phyloP scores from a whole-genome alignment of 1,140 invertebrate species.

The Thalassaphorura encarpata region DNA sequence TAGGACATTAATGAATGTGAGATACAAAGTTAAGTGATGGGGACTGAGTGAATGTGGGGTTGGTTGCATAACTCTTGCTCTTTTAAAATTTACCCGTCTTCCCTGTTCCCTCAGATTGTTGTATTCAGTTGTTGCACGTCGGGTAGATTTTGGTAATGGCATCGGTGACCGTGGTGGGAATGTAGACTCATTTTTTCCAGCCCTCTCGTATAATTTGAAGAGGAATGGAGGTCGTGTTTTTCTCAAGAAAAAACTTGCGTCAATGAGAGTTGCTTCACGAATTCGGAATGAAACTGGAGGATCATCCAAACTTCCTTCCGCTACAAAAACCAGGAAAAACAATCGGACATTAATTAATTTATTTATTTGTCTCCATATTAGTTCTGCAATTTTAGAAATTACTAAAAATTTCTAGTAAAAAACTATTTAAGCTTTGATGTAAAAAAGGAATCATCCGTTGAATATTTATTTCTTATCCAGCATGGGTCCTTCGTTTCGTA shows the following conservation, averaged over 20 bases:
- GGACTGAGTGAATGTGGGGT: neutral
- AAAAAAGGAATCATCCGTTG: too few species aligned
- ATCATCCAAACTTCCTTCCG: conserved; percentile 28
- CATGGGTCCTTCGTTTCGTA: too few species aligned
- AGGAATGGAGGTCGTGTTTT: conserved; percentile 17
- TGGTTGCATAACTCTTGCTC: too few species aligned
- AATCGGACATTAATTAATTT: too few species aligned
- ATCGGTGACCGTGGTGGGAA: conserved; percentile 23
- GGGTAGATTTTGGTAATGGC: neutral
- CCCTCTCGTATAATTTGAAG: conserved; percentile 15
- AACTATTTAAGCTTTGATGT: too few species aligned
- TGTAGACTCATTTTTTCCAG: conserved; percentile 16
- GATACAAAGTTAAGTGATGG: neutral
- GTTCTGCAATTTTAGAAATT: neutral
- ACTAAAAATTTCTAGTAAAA: too few species aligned
- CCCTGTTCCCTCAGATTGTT: neutral
- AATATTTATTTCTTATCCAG: too few species aligned
- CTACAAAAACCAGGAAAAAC: conserved; percentile 16
- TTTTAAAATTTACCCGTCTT: neutral
- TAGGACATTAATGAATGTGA: conserved; percentile 7
- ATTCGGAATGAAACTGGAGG: neutral
- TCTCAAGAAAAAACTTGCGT: conserved; percentile 11
- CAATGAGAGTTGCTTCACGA: conserved; percentile 6
- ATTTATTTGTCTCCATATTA: too few species aligned
- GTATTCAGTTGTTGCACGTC: neutral